These are phyloP conservation scores for Onychostoma macrolepis DNA, from an alignment of 2,113 vertebrate genomes.

Conservation along the genomic window DNA sequence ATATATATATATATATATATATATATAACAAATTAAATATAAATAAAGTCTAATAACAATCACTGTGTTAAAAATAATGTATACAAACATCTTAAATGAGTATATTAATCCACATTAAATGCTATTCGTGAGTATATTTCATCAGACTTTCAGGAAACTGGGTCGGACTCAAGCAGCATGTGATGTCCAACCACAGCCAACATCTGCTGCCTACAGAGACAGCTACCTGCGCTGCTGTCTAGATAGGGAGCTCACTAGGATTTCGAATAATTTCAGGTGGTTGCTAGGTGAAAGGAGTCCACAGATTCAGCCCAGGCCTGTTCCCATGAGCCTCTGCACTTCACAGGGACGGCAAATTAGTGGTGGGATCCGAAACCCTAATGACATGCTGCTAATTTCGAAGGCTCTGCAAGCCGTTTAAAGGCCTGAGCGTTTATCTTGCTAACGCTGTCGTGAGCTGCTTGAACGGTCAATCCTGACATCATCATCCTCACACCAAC, in stretches of 20 bases:
- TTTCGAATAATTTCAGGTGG: no score
- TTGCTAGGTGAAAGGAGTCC: not conserved
- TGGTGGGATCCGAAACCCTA: constrained; percentile 29
- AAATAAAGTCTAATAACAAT: not conserved
- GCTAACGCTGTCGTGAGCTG: not conserved
- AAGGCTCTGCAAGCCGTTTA: not conserved
- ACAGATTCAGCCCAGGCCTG: not conserved
- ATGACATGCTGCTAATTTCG: constrained; percentile 34
- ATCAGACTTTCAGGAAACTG: not conserved
- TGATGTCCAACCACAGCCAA: not conserved
- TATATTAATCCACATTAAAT: not conserved
- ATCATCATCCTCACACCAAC: not conserved
- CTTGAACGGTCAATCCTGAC: constrained; percentile 21
- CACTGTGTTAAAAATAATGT: not conserved
- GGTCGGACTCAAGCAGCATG: not conserved
- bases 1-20: no score
- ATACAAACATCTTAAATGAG: not conserved
- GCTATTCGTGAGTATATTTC: not conserved
- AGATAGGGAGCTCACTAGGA: not conserved
- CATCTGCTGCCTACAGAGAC: not conserved
- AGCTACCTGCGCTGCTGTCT: not conserved
- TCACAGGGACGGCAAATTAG: not conserved
- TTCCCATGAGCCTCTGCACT: not conserved
- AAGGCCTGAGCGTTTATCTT: constrained; percentile 1
- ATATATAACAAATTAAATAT: no score